Evolutionary conservation across 2,888 invertebrate species (phyloP).

Genomic region (Rhagium mordax): DNA sequence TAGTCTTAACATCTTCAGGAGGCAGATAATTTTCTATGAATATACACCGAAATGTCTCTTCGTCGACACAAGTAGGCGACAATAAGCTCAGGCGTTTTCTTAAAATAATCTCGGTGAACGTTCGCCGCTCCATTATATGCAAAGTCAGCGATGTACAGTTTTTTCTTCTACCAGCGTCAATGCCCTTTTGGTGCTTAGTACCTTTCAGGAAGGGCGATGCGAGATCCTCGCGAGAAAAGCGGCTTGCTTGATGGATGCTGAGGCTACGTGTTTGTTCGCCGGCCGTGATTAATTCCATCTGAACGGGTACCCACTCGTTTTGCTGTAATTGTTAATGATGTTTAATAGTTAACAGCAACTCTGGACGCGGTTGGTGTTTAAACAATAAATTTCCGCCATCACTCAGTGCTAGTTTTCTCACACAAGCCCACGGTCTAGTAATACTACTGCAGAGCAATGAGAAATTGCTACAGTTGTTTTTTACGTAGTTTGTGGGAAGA

Average conservation of each 20-base stretch:
- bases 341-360: constrained; percentile 24
- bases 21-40: too few relatives aligned
- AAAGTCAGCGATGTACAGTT: background rate
- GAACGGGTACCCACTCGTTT: constrained; percentile 25
- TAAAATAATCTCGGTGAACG: background rate
- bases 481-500: too few relatives aligned
- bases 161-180: background rate
- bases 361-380: background rate
- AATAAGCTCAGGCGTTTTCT: background rate
- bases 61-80: background rate
- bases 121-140: background rate
- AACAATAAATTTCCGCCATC: background rate
- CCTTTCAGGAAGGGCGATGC: background rate
- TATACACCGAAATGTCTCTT: too few relatives aligned
- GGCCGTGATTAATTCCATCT: constrained; percentile 6
- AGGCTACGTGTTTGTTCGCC: constrained; percentile 23
- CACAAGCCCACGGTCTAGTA: background rate
- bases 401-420: background rate
- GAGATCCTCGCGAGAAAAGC: background rate
- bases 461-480: too few relatives aligned
- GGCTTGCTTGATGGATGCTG: background rate
- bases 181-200: background rate
- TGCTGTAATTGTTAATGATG: constrained; percentile 27
- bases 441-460: too few relatives aligned
- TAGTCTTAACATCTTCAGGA: too few relatives aligned